These are phyloP conservation scores for Hydriomena furcata DNA, from an alignment of 2,888 invertebrate genomes.

Conservation along the genomic window DNA sequence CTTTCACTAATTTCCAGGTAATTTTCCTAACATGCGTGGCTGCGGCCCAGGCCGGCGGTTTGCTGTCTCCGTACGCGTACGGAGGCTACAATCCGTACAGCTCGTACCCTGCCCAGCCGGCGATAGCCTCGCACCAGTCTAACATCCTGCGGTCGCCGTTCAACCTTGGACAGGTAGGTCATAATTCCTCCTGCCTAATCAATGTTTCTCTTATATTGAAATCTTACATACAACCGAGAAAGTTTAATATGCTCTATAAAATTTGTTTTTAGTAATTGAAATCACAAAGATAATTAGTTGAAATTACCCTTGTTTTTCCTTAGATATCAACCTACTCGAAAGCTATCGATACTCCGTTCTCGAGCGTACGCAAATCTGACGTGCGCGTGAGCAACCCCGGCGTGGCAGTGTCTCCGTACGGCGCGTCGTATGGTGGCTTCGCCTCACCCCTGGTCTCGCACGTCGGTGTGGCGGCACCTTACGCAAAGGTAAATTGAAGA, in stretches of 20 bases:
- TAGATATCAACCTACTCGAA: constrained; percentile 87
- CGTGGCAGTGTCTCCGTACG: constrained; percentile 57
- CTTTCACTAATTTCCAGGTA: constrained; percentile 43
- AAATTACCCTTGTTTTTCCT: too few species aligned
- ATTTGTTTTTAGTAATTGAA: too few species aligned
- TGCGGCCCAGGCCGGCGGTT: constrained; percentile 53
- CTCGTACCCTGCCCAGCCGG: constrained; percentile 71
- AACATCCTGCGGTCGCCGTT: constrained; percentile 86
- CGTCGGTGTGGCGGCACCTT: constrained; percentile 61
- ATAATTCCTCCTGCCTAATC: too few species aligned
- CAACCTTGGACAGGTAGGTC: constrained; percentile 87
- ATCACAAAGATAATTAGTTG: too few species aligned
- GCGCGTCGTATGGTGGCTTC: constrained; percentile 60
- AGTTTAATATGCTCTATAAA: too few species aligned
- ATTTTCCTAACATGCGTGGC: constrained; percentile 57
- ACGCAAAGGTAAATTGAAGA: constrained; percentile 68
- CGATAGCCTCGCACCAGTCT: constrained; percentile 82
- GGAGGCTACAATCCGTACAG: constrained; percentile 72
- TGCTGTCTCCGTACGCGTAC: constrained; percentile 58
- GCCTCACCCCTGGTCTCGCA: constrained; percentile 66
- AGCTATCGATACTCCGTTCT: constrained; percentile 88
- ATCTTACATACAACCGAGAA: too few species aligned
- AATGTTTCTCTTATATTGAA: too few species aligned
- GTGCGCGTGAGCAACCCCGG: constrained; percentile 88
- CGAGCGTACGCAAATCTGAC: constrained; percentile 87